Base-by-base conservation (phyloP, 2,113 vertebrate species). In the Nibea albiflora region DNA sequence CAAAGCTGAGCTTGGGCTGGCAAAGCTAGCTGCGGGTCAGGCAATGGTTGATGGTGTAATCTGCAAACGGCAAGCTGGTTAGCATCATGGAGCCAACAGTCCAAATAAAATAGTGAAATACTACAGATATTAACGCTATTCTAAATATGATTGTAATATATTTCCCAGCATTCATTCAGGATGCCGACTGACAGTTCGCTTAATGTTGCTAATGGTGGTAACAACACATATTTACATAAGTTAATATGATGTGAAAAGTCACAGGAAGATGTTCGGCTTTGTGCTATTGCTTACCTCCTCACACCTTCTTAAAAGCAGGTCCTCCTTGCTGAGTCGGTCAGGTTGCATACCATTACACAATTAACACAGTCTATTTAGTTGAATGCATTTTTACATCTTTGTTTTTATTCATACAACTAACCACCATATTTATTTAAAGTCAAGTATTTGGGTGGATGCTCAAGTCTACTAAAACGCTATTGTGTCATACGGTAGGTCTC, bases 391-490 rank as follows among this genome's bases (percentile, higher is more conserved):
- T 22, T 47, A 46, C n/a, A 47, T 73, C 54, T 73, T 80, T 75
- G 67, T 80, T 69, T 78, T 58, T 26, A 31, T 79, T 35, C 22
- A 26, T 8, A 46, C 2, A 42, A 42, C 46, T 49, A 63, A 20
- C 11, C 35, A 63, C 62, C 31, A 22, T 65, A 2, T 26, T 63
- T 3, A 39, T 62, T 83, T 71, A 12, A 5, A 81, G 24, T 26
- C 24, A 79, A 86, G 15, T 52, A 57, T 72, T 35, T 81, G 73
- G 68, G 65, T 78, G 69, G 47, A 86, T 85, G 56, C 17, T 65
- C 8, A 35, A 20, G 56, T 7, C 2, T 31, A 17, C 26, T 1
- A 64, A 70, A 39, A 62, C 3, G 16, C 54, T 47, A 53, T 46
- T 76, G 60, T 80, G 22, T 24, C 1, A 20, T 42, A 20, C 14